These are phyloP conservation scores for Acropternis orthonyx DNA, from an alignment of 2,797 vertebrate species.

Conservation along the genomic window DNA sequence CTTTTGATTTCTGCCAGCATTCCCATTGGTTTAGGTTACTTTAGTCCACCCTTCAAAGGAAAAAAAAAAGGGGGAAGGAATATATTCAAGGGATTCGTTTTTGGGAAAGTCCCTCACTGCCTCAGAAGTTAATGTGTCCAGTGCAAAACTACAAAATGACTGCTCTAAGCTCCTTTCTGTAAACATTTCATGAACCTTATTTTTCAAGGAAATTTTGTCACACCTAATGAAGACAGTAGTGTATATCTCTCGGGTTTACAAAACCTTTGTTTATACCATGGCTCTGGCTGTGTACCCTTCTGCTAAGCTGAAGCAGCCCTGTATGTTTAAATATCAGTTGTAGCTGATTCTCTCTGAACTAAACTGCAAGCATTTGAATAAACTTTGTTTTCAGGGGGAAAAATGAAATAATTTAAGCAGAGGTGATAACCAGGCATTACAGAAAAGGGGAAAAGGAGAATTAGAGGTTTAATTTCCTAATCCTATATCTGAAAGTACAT, in stretches of 20 bases:
- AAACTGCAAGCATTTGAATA: not conserved
- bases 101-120: not conserved
- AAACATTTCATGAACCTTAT: not conserved
- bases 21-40: conserved; percentile 6
- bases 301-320: not conserved
- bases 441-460: not conserved
- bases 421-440: not conserved
- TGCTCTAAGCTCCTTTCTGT: not conserved
- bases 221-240: not conserved
- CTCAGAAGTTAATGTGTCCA: not conserved
- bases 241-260: not conserved
- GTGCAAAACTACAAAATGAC: not conserved
- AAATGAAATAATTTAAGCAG: not conserved
- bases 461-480: not conserved
- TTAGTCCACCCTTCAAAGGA: conserved; percentile 2
- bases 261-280: not conserved
- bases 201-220: not conserved
- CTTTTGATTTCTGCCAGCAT: conserved; percentile 40
- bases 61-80: fast-evolving
- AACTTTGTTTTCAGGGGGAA: not conserved
- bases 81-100: not conserved
- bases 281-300: not conserved
- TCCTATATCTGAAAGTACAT: not conserved
- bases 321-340: not conserved
- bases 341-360: not conserved